Base-by-base conservation (phyloP, 92 coral and sea anemone genomes). In the Palythoa grandis region DNA sequence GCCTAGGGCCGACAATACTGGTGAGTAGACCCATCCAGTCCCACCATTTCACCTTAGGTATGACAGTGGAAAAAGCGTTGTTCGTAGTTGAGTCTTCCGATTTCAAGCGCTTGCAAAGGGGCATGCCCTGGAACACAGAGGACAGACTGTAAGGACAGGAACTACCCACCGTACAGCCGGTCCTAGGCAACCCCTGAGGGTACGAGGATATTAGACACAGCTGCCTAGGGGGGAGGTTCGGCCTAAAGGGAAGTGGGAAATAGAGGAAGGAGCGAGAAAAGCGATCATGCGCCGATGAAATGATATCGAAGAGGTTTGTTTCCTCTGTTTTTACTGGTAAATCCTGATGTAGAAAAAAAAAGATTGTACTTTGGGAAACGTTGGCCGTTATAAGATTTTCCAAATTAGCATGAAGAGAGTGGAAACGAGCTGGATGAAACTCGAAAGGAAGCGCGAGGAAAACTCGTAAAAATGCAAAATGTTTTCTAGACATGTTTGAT, bases 11-110 rank as follows among this genome's bases (percentile, higher is more conserved):
- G 88, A 85, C 91, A 68, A 84, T 50, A 29, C 63, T 57, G 70
- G 83, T 87, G 88, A 91, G 95, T 83, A 72, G 20, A 53, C 91
- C 92, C 76, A 85, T 73, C 91, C 87, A 87, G 50, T 92, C 37
- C 50, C 95, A 92, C 95, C 92, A 89, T 67, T 83, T 76, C 2
- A 89, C 71, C 50, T 43, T 52, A 56, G 61, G 61, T 12, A 14
- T 56, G 19, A 53, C 38, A 24, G 11, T 38, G 39, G 17, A 35
- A 47, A 48, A 79, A 19, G 52, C 25, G 47, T 72, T 35, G 65
- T 38, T 69, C 37, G 60, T 40, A 53, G 48, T 43, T 43, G 48
- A 43, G 48, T 19, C 65, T 11, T 39, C 29, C 20, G 25, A 25
- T 71, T 90, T 90, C 38, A 58, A 70, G 57, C 90, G 92, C 77